Evolutionary conservation across 2,888 invertebrate genomes (phyloP), one percentile per base, ranked within the genome.

Genomic region (Dynastes grantii): DNA sequence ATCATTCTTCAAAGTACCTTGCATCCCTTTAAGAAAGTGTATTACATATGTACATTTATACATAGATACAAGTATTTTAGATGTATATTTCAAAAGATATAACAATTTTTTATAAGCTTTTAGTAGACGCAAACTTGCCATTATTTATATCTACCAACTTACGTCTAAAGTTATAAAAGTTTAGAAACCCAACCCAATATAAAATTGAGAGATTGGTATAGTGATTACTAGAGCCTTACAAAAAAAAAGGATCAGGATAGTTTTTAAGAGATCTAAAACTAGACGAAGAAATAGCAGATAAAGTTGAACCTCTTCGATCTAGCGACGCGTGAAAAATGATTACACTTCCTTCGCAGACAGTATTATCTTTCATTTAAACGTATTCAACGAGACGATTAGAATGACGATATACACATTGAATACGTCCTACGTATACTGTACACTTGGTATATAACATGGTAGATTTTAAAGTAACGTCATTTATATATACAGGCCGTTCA

Each of bases 81-180:
- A 27, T 9, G 22, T 51, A 37, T 68, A 68, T 68, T 22, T 68
- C 11, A 13, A 40, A 65, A 65, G 65, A 63, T 63, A 63, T 32
- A 63, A 65, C 65, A 40, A 65, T 65, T 65, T 65, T 65, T 65
- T 32, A 65, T 65, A 65, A 65, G 27, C 53, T 55, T 16, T 65
- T 11, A 13, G 22, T 55, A 29, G 13, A 63, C 22, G 63, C 11
- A 27, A 27, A 11, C 1, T 63, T 63, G 9, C 11, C 16, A n/a
- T 16, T 55, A 45, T 55, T 55, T 55, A 55, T 55, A 11, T 13
- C 13, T 55, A 55, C 16, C 8, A 22, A 9, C 45, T 45, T 55
- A 55, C 55, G 55, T 22, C 45, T 45, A 45, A 45, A 45, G 11
- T 45, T 45, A 45, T 45, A 22, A 22, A n/a, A 11, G 22, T 55